Percentiles rank a stretch among this genome's conserved stretches.
Conservation (phyloP, 1,140 invertebrate species). For the Trichonephila clavata region DNA sequence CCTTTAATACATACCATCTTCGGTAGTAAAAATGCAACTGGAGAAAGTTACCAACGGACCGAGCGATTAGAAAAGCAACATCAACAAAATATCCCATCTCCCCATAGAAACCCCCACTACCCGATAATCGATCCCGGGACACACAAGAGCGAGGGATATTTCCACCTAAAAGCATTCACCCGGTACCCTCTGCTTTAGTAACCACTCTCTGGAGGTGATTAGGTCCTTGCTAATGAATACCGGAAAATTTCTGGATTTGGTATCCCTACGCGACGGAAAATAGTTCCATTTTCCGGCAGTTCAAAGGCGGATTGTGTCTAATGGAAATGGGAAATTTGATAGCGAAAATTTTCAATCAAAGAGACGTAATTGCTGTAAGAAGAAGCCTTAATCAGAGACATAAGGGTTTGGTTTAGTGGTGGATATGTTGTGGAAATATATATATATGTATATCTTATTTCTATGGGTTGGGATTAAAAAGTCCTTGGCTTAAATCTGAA, state of each 20-base stretch:
- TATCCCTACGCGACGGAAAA: neutral
- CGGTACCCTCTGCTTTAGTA: conserved; percentile 20
- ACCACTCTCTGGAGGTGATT: conserved; percentile 44
- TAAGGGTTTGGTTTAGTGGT: neutral
- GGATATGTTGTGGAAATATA: neutral
- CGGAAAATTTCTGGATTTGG: conserved; percentile 30
- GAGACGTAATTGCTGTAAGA: conserved; percentile 50
- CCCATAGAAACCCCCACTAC: neutral
- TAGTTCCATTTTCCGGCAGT: neutral
- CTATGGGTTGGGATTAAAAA: too few relatives aligned
- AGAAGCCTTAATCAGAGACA: conserved; percentile 18
- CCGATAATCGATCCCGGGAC: conserved; percentile 26
- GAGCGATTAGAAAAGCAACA: conserved; percentile 38
- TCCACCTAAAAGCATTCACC: conserved; percentile 38
- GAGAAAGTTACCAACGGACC: conserved; percentile 19
- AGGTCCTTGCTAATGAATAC: conserved; percentile 27
- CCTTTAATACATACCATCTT: conserved; percentile 44
- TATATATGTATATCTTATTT: neutral
- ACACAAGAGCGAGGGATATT: conserved; percentile 14
- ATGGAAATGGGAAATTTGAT: conserved; percentile 60
- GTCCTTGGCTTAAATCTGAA: neutral
- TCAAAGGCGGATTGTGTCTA: conserved; percentile 24
- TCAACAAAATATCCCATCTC: neutral
- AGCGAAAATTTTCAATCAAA: conserved; percentile 59
- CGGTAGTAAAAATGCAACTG: neutral